Evolutionary conservation across 2,113 vertebrate genomes (phyloP), one percentile per base, ranked within the genome.

Genomic region (Apodemus sylvaticus): DNA sequence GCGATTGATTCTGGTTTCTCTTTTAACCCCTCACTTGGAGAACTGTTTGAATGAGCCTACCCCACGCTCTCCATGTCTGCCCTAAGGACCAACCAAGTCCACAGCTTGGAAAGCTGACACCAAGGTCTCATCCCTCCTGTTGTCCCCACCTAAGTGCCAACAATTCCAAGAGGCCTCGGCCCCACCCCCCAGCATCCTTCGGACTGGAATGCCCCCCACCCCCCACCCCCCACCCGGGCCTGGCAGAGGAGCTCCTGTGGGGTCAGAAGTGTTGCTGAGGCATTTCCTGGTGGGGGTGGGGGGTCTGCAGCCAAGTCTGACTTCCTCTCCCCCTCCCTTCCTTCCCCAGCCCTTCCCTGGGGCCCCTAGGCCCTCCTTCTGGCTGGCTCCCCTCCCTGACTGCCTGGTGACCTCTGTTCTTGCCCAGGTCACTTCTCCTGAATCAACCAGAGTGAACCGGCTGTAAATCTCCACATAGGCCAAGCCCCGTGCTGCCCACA

Each of bases 291-390:
- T 95, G 45, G 83, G 87, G 96, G 82, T 91, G 51, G 90, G 7
- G 94, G 93, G 93, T 77, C 78, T 58, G 81, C 60, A 17, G 92
- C 95, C 83, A 82, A 96, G 83, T 70, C 74, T 68, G 2, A 45
- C 90, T 97, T 97, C 96, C 97, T 62, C 86, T 48, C 90, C 94
- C 94, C 90, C 96, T 94, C 96, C 95, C 96, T 96, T 96, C 95
- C 96, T 93, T 95, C 94, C 97, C 96, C 2, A 6, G 58, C 71
- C 87, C 94, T 96, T 96, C 96, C 97, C 96, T 86, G 77, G 96
- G 96, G 96, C 76, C 93, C 93, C 34, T 39, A 0, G 7, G 92
- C 90, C 94, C 94, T 86, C 55, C 76, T 64, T 95, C 92, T 29
- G 42, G 62, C 89, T 83, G 86, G 71, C 71, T 74, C 42, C 88